Evolutionary conservation across 2,888 invertebrate genomes (phyloP).

Genomic region (Phortica okadai): DNA sequence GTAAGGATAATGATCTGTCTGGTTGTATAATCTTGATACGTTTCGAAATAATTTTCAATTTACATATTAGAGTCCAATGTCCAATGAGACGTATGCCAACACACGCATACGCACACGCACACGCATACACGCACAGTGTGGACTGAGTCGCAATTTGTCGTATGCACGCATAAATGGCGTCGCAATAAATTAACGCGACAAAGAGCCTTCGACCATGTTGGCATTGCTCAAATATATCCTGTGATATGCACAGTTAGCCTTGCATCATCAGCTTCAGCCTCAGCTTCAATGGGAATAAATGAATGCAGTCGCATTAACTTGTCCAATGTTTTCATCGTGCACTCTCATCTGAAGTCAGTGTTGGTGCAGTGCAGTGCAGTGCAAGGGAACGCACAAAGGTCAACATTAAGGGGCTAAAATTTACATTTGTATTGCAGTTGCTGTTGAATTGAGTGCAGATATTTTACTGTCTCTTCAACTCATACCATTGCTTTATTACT

Average conservation of each 20-base stretch:
- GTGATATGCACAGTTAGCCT: neutral
- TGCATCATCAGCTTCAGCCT: neutral
- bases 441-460: neutral
- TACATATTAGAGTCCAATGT: neutral
- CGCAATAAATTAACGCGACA: constrained; percentile 1
- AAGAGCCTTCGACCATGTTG: neutral
- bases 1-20: neutral
- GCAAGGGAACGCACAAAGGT: no score
- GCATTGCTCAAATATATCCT: neutral
- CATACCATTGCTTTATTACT: constrained; percentile 45
- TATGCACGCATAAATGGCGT: neutral
- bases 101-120: neutral
- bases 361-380: no score
- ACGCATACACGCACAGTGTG: neutral
- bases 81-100: neutral
- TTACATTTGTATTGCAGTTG: neutral
- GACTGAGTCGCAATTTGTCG: neutral
- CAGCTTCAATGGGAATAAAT: constrained; percentile 8
- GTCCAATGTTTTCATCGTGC: neutral
- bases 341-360: neutral
- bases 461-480: neutral
- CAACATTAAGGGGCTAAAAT: no score
- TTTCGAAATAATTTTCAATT: constrained; percentile 62
- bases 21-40: constrained; percentile 66
- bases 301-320: constrained; percentile 18